Base-by-base conservation (phyloP, 2,888 invertebrate genomes). In the Zeuzera pyrina region DNA sequence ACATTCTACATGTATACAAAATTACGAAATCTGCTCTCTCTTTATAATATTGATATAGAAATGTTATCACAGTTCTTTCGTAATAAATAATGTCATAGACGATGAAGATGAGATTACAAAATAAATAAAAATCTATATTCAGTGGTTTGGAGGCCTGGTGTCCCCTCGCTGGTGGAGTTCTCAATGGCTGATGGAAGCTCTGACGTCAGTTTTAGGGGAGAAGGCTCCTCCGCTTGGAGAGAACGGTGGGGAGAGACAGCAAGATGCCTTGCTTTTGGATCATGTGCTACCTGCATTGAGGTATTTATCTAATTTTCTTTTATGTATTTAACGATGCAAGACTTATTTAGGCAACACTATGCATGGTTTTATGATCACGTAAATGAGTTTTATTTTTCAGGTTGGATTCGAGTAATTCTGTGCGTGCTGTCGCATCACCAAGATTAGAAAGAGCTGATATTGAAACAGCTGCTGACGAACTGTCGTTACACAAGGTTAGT, bases 131-230 rank as follows among this genome's bases (percentile, higher is more conserved):
- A 19, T 15, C 1, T 22, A 6, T 23, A 29, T 12, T 15, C 44
- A 76, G 71, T 74, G 76, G 74, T 78, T 74, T 37, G 71, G 74
- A 0, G 96, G 97, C 47, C 86, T 97, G 11, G 95, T 96, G 0
- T 96, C 97, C 0, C 96, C 97, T 78, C 91, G 93, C 50, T 95
- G 95, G 95, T 95, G 95, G 95, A 93, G 92, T 29, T 92, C 96
- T 45, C 85, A 92, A 30, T 97, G 97, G 96, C 78, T 97, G 39
- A 92, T 95, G 63, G 95, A 96, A 61, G 96, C 92, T 0, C 90
- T 94, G 38, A 93, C 94, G 0, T 91, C 90, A 30, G 93, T 91
- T 49, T 86, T 95, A 42, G 93, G 93, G 43, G 93, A 94, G 67
- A 84, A 90, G 36, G 91, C 76, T 0, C 71, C 77, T 0, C 49